phyloP scores from a whole-genome alignment of 1,140 invertebrate genomes.

The Lepidostoma basale region DNA sequence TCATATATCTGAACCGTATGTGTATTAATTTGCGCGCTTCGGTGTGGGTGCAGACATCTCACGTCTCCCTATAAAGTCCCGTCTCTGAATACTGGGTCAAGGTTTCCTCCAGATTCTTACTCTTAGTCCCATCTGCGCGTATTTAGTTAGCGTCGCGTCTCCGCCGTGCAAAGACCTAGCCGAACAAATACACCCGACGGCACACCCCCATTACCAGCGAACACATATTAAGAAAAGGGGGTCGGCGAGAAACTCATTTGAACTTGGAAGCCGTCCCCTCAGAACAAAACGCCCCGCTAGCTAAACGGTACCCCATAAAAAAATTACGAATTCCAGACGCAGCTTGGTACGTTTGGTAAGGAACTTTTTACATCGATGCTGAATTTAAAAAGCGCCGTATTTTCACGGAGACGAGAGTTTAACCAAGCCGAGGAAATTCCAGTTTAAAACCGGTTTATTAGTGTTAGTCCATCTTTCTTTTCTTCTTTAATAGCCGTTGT shows the following conservation, averaged over 20 bases:
- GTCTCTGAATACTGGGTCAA: conserved; percentile 37
- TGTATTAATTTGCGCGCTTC: neutral
- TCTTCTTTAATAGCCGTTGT: no score
- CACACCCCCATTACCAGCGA: conserved; percentile 5
- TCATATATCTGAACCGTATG: no score
- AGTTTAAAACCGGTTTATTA: conserved; percentile 14
- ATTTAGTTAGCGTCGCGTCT: conserved; percentile 40
- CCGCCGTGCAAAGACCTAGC: conserved; percentile 17
- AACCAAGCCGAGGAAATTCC: conserved; percentile 2
- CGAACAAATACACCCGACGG: neutral
- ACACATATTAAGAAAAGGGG: conserved; percentile 16
- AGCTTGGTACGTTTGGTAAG: neutral
- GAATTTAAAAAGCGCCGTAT: neutral
- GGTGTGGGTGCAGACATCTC: conserved; percentile 2
- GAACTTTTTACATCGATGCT: neutral
- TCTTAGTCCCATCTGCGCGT: conserved; percentile 38
- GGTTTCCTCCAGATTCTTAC: conserved; percentile 32
- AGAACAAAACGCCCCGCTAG: conserved; percentile 15
- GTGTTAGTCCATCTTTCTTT: no score
- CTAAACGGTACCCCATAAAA: neutral
- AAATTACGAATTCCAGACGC: neutral
- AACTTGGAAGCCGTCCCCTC: conserved; percentile 1
- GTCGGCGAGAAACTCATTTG: conserved; percentile 26
- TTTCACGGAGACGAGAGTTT: conserved; percentile 1
- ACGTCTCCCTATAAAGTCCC: conserved; percentile 9